phyloP scores from a whole-genome alignment of 1,140 invertebrate genomes.

The Nebria ingens region DNA sequence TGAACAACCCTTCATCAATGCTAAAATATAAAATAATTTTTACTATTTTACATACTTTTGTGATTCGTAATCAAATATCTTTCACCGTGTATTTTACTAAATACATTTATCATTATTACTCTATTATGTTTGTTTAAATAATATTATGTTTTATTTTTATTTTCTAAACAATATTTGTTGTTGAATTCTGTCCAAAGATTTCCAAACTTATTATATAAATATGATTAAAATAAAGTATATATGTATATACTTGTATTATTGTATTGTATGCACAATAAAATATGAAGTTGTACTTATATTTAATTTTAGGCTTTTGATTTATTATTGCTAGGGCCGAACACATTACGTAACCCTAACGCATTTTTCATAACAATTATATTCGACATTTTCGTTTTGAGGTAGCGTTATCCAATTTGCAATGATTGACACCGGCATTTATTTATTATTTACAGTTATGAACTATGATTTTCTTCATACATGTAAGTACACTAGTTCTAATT shows the following conservation, averaged over 20 bases:
- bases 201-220: constrained; percentile 33
- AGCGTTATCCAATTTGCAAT: too few species aligned
- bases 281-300: constrained; percentile 31
- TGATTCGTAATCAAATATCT: constrained; percentile 22
- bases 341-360: too few species aligned
- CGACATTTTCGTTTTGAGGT: too few species aligned
- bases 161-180: constrained; percentile 34
- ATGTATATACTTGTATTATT: constrained; percentile 38
- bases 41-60: constrained; percentile 17
- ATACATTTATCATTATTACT: constrained; percentile 9
- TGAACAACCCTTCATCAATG: background rate
- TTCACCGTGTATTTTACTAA: constrained; percentile 23
- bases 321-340: too few species aligned
- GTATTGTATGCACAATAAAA: constrained; percentile 39
- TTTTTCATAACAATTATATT: too few species aligned
- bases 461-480: too few species aligned
- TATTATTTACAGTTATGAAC: too few species aligned
- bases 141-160: constrained; percentile 31
- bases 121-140: too few species aligned
- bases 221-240: constrained; percentile 34
- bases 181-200: constrained; percentile 37
- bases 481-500: too few species aligned
- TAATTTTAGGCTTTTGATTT: background rate
- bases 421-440: too few species aligned
- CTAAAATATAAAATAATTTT: background rate